These are phyloP conservation scores for Gila robusta DNA, from an alignment of 2,797 vertebrate genomes.

Conservation along the genomic window DNA sequence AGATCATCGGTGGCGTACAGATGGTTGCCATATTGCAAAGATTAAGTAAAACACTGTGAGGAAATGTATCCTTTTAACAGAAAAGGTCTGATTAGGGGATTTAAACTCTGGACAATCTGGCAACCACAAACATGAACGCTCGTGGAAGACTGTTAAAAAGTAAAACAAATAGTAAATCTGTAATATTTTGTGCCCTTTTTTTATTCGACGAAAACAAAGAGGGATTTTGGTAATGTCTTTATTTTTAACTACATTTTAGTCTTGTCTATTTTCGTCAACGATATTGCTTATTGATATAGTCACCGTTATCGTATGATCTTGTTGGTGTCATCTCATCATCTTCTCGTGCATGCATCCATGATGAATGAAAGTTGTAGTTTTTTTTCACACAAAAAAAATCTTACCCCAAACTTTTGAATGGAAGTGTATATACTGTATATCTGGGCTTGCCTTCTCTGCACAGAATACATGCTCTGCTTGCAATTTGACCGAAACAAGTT, in stretches of 20 bases:
- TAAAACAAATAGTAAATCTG: too few species aligned
- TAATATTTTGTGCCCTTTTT: background rate
- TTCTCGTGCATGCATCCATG: too few species aligned
- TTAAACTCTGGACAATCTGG: background rate
- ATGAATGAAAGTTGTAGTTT: background rate
- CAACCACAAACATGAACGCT: background rate
- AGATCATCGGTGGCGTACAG: background rate
- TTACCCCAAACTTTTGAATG: background rate
- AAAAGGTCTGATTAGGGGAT: background rate
- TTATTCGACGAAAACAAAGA: background rate
- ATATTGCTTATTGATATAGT: background rate
- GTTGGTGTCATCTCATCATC: background rate
- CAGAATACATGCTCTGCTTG: background rate
- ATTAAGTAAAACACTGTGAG: background rate
- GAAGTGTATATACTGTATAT: background rate
- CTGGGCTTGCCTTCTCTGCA: background rate
- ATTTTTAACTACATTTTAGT: background rate
- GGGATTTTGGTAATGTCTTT: background rate
- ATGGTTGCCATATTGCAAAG: background rate
- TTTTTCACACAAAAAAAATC: background rate
- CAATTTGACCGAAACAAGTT: background rate
- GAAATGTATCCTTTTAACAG: background rate
- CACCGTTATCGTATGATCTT: background rate
- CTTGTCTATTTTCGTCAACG: background rate
- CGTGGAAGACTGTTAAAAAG: background rate